Percentiles rank a stretch among this genome's conserved stretches.
phyloP scores from a whole-genome alignment of 1,140 invertebrate genomes.

The Dolichoris vasculosae region DNA sequence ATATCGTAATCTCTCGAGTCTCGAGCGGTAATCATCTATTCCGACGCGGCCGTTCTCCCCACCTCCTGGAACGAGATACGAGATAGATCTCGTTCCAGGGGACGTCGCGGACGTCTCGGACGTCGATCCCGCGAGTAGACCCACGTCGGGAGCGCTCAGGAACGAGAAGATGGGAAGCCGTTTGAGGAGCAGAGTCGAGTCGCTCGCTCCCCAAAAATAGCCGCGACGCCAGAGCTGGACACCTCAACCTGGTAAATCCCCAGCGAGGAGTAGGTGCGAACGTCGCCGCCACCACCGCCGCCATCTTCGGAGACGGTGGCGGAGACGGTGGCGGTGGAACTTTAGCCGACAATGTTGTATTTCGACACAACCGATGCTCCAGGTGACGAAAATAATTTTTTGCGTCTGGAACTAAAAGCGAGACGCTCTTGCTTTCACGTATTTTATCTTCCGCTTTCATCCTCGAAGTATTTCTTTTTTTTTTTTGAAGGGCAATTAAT shows the following conservation, averaged over 20 bases:
- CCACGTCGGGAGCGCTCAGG: constrained; percentile 63
- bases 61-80: not conserved
- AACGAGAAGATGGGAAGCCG: constrained; percentile 59
- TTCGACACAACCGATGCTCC: constrained; percentile 11
- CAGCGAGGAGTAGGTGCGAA: constrained; percentile 51
- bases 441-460: not conserved
- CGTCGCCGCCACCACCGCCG: constrained; percentile 46
- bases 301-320: constrained; percentile 57
- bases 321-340: constrained; percentile 6
- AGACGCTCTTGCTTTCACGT: not conserved
- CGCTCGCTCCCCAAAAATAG: constrained; percentile 68
- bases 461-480: not conserved
- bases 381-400: constrained; percentile 58
- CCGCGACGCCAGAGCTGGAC: constrained; percentile 68
- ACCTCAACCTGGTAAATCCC: constrained; percentile 67
- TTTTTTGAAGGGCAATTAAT: not conserved
- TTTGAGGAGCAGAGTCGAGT: not conserved
- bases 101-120: not conserved
- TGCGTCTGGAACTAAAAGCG: not conserved
- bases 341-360: constrained; percentile 24
- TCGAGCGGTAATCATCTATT: not conserved
- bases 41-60: not conserved
- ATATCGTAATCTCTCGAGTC: not conserved
- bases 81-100: not conserved
- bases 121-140: constrained; percentile 36